These are phyloP conservation scores for Agrypnus murinus DNA, from an alignment of 2,888 invertebrate genomes.

Conservation along the genomic window DNA sequence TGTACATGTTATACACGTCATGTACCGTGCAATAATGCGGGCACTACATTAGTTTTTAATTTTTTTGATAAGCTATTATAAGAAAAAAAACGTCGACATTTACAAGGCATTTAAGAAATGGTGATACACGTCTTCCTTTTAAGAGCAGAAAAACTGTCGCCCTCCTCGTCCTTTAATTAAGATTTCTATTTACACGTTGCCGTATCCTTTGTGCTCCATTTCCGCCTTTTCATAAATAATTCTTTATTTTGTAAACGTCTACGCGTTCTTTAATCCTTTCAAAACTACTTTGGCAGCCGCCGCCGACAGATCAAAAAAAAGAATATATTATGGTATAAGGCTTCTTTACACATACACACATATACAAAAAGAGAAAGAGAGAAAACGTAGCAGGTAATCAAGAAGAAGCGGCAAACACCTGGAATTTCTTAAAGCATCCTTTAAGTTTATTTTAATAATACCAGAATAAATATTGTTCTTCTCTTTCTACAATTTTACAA, in stretches of 20 bases:
- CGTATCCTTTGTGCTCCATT: conserved; percentile 47
- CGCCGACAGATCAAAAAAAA: conserved; percentile 49
- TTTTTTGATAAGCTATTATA: no score
- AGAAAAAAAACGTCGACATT: conserved; percentile 35
- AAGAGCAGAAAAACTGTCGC: conserved; percentile 32
- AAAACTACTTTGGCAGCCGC: conserved; percentile 51
- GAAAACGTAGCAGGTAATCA: conserved; percentile 42
- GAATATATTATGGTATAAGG: conserved; percentile 37
- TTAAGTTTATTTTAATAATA: not conserved
- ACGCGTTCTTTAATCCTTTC: conserved; percentile 56
- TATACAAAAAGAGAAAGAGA: no score
- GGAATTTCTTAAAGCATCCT: not conserved
- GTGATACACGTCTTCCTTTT: conserved; percentile 36
- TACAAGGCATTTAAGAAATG: conserved; percentile 25
- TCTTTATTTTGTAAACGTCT: conserved; percentile 59
- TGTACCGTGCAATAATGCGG: no score
- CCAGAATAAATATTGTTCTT: no score
- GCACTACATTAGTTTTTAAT: no score
- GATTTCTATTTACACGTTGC: conserved; percentile 53
- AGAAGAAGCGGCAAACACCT: conserved; percentile 47
- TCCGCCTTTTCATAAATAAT: conserved; percentile 58
- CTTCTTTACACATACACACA: conserved; percentile 18
- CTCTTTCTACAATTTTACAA: no score
- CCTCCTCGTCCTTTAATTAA: conserved; percentile 52
- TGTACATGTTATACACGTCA: no score